Percentiles rank a stretch among this genome's conserved stretches.
These are phyloP conservation scores for Chironomus tentans DNA, from an alignment of 2,888 invertebrate genomes.

Conservation along the genomic window DNA sequence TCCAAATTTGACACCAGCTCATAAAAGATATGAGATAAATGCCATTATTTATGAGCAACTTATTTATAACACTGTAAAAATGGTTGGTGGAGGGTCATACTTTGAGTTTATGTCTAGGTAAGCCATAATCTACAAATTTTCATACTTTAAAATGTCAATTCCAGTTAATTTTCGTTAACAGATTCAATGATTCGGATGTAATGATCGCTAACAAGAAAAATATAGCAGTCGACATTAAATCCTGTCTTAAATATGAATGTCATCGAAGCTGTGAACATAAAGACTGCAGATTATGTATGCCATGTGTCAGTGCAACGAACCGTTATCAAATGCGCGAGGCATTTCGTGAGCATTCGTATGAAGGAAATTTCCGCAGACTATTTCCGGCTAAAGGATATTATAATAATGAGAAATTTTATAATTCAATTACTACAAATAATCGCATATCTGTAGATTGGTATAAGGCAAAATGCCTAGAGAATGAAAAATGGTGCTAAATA, in stretches of 20 bases:
- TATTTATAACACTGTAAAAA: background rate
- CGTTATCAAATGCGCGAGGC: background rate
- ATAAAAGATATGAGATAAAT: conserved; percentile 61
- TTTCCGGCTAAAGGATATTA: background rate
- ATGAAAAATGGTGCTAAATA: background rate
- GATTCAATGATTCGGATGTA: background rate
- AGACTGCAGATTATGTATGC: background rate
- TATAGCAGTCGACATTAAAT: background rate
- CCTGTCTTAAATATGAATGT: background rate
- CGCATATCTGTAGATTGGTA: background rate
- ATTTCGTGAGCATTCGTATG: background rate
- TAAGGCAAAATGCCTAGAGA: background rate
- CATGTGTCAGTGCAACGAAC: background rate
- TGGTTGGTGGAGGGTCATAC: background rate
- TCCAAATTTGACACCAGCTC: conserved; percentile 80
- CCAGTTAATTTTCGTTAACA: background rate
- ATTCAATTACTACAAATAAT: background rate
- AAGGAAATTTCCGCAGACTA: background rate
- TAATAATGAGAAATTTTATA: background rate
- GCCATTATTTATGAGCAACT: conserved; percentile 77
- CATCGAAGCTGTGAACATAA: background rate
- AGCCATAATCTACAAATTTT: background rate
- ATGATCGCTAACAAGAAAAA: background rate
- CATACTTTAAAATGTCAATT: background rate
- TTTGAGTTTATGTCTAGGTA: background rate